phyloP scores from a whole-genome alignment of 92 coral and sea anemone species.

The Zoanthus solanderi region DNA sequence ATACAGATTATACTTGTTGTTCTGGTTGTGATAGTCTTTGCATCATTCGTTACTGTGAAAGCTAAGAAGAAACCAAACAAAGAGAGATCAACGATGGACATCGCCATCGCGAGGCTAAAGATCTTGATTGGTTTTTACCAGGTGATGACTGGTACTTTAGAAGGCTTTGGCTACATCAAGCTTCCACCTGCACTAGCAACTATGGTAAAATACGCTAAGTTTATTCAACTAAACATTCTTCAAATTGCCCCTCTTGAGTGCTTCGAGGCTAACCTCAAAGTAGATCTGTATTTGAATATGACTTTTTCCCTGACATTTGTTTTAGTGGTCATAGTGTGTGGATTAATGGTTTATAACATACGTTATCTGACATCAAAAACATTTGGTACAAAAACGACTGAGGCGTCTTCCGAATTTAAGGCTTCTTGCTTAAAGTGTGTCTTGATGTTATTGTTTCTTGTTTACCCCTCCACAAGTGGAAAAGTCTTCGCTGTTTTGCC shows the following conservation, averaged over 20 bases:
- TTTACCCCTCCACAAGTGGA: constrained; percentile 15
- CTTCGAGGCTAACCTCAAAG: constrained; percentile 54
- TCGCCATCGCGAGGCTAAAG: constrained; percentile 67
- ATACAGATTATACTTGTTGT: constrained; percentile 47
- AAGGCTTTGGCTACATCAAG: constrained; percentile 71
- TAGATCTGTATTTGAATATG: constrained; percentile 50
- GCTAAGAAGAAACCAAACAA: constrained; percentile 41
- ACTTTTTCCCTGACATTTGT: constrained; percentile 39
- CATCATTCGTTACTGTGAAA: constrained; percentile 41
- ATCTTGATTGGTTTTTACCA: constrained; percentile 73
- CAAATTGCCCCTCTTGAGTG: constrained; percentile 74
- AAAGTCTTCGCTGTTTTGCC: constrained; percentile 31
- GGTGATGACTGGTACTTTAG: constrained; percentile 62
- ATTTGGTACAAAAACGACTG: constrained; percentile 7
- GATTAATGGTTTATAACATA: background rate
- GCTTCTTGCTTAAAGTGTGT: constrained; percentile 55
- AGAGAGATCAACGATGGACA: constrained; percentile 58
- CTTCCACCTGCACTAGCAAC: constrained; percentile 68
- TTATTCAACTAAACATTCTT: constrained; percentile 70
- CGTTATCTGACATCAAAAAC: constrained; percentile 16
- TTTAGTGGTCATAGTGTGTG: constrained; percentile 24
- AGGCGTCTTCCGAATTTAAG: constrained; percentile 33
- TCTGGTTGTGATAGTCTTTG: constrained; percentile 39
- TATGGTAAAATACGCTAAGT: constrained; percentile 63
- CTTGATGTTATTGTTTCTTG: constrained; percentile 51